Conservation (phyloP, 1,140 invertebrate genomes). For the Drosophila kurseongensis region DNA sequence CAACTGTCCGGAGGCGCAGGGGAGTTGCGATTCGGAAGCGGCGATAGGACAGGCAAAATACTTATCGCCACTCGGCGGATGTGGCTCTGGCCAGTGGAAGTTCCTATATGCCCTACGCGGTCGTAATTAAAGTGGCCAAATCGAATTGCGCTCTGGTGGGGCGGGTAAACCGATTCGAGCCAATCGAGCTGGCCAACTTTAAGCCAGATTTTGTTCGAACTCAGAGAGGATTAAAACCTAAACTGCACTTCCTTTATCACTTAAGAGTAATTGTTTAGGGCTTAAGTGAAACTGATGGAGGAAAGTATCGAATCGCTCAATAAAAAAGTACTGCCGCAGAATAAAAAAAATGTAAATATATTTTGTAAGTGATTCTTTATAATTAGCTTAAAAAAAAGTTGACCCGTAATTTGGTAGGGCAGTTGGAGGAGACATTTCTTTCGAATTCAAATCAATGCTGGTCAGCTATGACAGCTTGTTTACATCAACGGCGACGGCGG, state of each 20-base stretch:
- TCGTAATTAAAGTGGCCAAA: constrained; percentile 55
- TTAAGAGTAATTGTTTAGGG: not conserved
- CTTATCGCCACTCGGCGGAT: constrained; percentile 44
- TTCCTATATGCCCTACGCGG: constrained; percentile 51
- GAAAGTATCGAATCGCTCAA: not conserved
- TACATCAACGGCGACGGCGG: constrained; percentile 53
- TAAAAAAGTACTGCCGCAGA: not conserved
- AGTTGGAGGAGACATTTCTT: constrained; percentile 32
- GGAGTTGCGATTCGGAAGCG: constrained; percentile 14
- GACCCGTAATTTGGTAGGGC: not conserved
- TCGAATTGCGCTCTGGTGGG: constrained; percentile 30
- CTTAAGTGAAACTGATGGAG: not conserved
- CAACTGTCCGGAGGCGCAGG: constrained; percentile 9
- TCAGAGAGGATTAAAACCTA: constrained; percentile 39
- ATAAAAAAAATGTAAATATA: no score
- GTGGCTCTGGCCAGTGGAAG: constrained; percentile 22
- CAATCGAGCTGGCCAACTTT: constrained; percentile 31
- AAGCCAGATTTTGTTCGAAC: constrained; percentile 20
- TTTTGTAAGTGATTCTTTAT: not conserved
- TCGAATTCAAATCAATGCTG: constrained; percentile 66
- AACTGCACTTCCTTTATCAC: constrained; percentile 4
- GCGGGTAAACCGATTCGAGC: constrained; percentile 22
- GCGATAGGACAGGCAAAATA: constrained; percentile 45
- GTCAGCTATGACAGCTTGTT: constrained; percentile 73
- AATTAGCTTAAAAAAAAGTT: not conserved